Base-by-base conservation (phyloP, 2,888 invertebrate genomes). In the Reticulitermes lucifugus region DNA sequence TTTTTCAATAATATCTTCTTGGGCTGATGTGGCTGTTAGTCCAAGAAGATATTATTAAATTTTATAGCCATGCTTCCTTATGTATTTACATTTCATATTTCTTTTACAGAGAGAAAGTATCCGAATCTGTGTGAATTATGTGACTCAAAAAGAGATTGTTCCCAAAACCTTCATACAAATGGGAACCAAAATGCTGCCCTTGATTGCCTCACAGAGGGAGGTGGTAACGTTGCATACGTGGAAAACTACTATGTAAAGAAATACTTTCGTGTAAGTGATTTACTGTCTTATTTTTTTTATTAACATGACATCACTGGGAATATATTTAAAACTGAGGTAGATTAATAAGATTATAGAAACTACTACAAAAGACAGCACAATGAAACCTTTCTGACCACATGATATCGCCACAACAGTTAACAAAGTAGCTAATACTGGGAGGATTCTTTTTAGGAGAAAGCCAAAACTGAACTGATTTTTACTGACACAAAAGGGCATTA, bases 171-270 rank as follows among this genome's bases (percentile, higher is more conserved):
- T 84, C 91, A 90, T 71, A 89, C 89, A 0, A 90, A 91, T 87
- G 91, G 94, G 89, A 92, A 93, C 0, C 94, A 95, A 88, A 91
- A 93, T 71, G 95, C 94, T 12, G 94, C 95, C 0, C 90, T 95
- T 86, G 91, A 93, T 87, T 96, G 96, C 88, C 88, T 95, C 85
- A 90, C 90, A 65, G 88, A 91, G 86, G 88, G 90, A 84, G 90
- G 91, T 79, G 94, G 93, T 55, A 93, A 93, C 87, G 93, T 95
- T 0, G 94, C 95, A 0, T 94, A 93, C 86, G 93, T 92, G 0
- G 93, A 94, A 0, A 92, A 93, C 90, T 90, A 91, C 35, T 92
- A 93, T 73, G 93, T 92, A 7, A 88, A 90, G 18, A 91, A 93
- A 73, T 93, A 89, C 89, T 93, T 93, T 84, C 90, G 87, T 84